phyloP scores from a whole-genome alignment of 2,113 vertebrate genomes.

The Eulemur rufifrons region DNA sequence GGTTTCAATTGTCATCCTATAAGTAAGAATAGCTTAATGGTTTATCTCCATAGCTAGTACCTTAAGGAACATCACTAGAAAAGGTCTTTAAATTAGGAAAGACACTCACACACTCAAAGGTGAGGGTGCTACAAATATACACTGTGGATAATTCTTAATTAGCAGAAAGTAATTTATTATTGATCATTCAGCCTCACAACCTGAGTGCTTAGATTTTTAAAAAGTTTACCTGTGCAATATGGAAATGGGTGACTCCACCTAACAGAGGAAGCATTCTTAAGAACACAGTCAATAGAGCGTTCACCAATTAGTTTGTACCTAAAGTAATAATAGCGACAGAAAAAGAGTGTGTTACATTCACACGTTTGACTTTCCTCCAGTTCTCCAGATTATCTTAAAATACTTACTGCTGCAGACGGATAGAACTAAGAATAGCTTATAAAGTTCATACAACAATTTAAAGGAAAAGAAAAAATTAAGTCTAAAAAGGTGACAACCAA shows the following conservation, averaged over 20 bases:
- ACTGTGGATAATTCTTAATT: background rate
- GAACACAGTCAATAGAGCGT: too few relatives aligned
- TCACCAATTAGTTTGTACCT: conserved; percentile 79
- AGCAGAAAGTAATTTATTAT: background rate
- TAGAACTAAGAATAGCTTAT: background rate
- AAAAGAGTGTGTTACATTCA: background rate
- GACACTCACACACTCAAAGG: background rate
- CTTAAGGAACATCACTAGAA: background rate
- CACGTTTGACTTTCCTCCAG: background rate
- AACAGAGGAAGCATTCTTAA: too few relatives aligned
- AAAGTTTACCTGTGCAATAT: conserved; percentile 53
- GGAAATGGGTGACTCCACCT: conserved; percentile 37
- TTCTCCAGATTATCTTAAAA: background rate
- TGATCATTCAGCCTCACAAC: background rate
- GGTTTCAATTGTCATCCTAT: background rate
- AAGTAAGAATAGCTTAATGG: background rate
- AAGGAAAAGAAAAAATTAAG: background rate
- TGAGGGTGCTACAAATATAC: background rate
- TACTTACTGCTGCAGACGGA: background rate
- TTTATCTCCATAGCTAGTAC: background rate
- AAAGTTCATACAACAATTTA: background rate
- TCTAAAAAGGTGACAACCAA: background rate
- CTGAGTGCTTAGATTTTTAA: background rate
- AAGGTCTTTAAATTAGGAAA: background rate
- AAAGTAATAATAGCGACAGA: background rate